Conservation (phyloP, 1,140 invertebrate species). For the Lerema accius region DNA sequence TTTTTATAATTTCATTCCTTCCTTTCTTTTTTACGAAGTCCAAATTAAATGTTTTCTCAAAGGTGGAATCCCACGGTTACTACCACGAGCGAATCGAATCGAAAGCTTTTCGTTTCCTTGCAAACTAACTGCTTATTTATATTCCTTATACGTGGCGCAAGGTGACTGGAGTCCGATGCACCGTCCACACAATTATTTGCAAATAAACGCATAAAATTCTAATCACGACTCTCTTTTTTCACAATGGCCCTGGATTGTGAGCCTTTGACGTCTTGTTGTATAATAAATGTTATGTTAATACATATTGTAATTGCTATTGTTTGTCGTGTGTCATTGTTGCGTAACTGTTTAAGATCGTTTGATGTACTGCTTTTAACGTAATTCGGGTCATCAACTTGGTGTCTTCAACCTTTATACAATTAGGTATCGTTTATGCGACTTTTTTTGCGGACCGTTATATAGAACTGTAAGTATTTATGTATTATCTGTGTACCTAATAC, state of each 20-base stretch:
- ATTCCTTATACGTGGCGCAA: conserved; percentile 64
- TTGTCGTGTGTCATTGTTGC: conserved; percentile 56
- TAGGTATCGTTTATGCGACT: neutral
- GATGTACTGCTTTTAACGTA: conserved; percentile 24
- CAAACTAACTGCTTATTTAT: conserved; percentile 47
- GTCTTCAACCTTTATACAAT: neutral
- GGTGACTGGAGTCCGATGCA: conserved; percentile 70
- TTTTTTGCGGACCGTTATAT: too few relatives aligned
- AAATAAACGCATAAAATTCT: conserved; percentile 57
- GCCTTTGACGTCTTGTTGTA: conserved; percentile 52
- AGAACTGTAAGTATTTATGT: too few relatives aligned
- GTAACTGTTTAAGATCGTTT: conserved; percentile 45
- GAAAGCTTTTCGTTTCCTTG: conserved; percentile 36
- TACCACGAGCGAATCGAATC: conserved; percentile 41
- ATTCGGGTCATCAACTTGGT: conserved; percentile 39
- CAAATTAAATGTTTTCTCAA: conserved; percentile 9
- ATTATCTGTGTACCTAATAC: too few relatives aligned
- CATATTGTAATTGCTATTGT: conserved; percentile 57
- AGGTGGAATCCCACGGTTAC: conserved; percentile 36
- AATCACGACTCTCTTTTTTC: conserved; percentile 61
- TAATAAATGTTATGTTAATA: conserved; percentile 66
- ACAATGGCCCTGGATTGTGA: conserved; percentile 51
- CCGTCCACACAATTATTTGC: conserved; percentile 61
- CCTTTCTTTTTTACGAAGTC: neutral
- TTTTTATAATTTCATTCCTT: neutral